phyloP scores from a whole-genome alignment of 2,888 invertebrate species.

The Chesias legatella region DNA sequence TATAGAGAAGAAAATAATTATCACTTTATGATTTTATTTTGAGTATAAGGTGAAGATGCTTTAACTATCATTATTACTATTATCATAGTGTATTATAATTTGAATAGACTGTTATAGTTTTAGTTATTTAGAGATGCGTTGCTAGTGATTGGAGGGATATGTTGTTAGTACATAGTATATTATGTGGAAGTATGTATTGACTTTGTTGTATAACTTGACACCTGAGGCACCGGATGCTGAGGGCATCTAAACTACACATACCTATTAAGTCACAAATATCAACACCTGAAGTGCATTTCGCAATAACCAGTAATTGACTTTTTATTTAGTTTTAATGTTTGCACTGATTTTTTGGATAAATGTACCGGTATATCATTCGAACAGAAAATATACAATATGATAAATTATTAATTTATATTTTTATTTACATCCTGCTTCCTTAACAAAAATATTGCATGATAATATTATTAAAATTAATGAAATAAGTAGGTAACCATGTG shows the following conservation, averaged over 20 bases:
- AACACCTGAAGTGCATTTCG: constrained; percentile 43
- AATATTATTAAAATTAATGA: too few species aligned
- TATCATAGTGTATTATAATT: constrained; percentile 77
- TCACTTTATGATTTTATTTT: constrained; percentile 74
- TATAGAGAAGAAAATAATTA: constrained; percentile 64
- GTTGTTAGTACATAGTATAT: constrained; percentile 37
- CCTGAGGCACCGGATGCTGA: constrained; percentile 15
- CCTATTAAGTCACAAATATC: constrained; percentile 26
- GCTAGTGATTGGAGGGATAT: constrained; percentile 48
- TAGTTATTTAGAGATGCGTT: constrained; percentile 63
- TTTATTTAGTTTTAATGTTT: constrained; percentile 58
- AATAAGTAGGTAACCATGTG: too few species aligned
- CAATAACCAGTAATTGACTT: constrained; percentile 51
- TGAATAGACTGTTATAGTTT: constrained; percentile 80
- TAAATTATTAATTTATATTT: constrained; percentile 36
- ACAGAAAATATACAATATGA: constrained; percentile 56
- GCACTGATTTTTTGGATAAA: constrained; percentile 70
- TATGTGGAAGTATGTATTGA: constrained; percentile 3
- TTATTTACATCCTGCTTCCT: constrained; percentile 31
- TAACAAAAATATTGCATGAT: too few species aligned
- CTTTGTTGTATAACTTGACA: constrained; percentile 6
- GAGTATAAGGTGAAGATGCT: constrained; percentile 79
- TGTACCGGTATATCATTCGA: constrained; percentile 51
- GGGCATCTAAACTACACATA: constrained; percentile 32
- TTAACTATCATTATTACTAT: constrained; percentile 78